Base-by-base conservation (phyloP, 2,888 invertebrate genomes). In the Rhopalosiphum nymphaeae region DNA sequence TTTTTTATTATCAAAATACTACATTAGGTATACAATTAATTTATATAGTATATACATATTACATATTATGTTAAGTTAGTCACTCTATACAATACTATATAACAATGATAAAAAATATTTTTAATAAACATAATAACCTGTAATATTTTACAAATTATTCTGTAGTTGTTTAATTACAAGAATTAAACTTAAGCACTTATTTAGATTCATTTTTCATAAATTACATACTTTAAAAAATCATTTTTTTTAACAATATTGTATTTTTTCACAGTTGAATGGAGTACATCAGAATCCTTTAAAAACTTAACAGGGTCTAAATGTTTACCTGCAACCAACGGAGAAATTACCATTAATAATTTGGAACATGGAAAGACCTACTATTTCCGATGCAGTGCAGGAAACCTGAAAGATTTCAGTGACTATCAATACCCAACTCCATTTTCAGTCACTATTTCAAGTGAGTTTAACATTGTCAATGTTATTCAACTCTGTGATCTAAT, bases 381-480 rank as follows among this genome's bases (percentile, higher is more conserved):
- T 96, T 98, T 99, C 96, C 97, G 99, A 95, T 98, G 98, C 0
- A 97, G 98, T n/a, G 98, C 98, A 91, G 99, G 99, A 91, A 99
- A 99, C 96, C 96, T 99, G 95, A 98, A 98, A 96, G 99, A 99
- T 1, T 99, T 97, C 97, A 98, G 99, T 57, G 96, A 97, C 29
- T 98, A 97, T 95, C 97, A 97, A 78, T 96, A 97, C 26, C 98
- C 98, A 0, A 97, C 97, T 84, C 99, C 99, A 1, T 96, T 97
- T 87, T 98, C 98, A 95, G 98, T 99, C 21, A 97, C 98, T 87
- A 99, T 99, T 29, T 99, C 99, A 95, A 98, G 98, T 98, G 96
- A 97, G 98, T 97, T 94, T 86, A 36, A 10, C n/a, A 7, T 21
- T 57, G 13, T 42, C 4, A 29, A 42, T 49, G 9, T 25, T 25